These are phyloP conservation scores for Rhagoletis zephyria DNA, from an alignment of 1,140 invertebrate species.

Conservation along the genomic window DNA sequence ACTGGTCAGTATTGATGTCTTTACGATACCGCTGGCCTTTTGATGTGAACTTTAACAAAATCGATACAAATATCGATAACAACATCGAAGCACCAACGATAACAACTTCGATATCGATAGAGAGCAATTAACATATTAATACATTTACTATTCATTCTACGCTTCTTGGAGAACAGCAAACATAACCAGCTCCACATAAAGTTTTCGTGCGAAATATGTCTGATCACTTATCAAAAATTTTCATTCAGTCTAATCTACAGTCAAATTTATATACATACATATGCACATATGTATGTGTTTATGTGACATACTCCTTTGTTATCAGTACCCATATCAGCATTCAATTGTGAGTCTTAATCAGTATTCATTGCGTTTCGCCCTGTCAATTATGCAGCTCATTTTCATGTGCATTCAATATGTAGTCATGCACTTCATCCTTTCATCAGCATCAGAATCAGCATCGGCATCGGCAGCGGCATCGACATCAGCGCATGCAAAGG, in stretches of 20 bases:
- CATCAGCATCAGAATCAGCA: not conserved
- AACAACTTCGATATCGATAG: too few relatives aligned
- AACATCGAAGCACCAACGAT: too few relatives aligned
- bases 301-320: not conserved
- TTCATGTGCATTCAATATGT: constrained; percentile 5
- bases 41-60: too few relatives aligned
- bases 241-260: not conserved
- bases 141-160: too few relatives aligned
- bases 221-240: not conserved
- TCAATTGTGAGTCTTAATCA: not conserved
- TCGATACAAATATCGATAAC: too few relatives aligned
- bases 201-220: too few relatives aligned
- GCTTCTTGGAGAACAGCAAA: too few relatives aligned
- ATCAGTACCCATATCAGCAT: not conserved
- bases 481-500: not conserved
- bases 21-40: too few relatives aligned
- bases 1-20: too few relatives aligned
- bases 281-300: not conserved
- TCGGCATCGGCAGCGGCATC: not conserved
- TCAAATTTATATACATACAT: not conserved
- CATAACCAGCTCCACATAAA: too few relatives aligned
- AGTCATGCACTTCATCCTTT: not conserved
- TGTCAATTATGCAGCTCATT: constrained; percentile 43
- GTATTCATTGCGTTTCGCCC: constrained; percentile 24
- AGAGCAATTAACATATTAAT: too few relatives aligned